Conservation (phyloP, 2,113 vertebrate species). For the Erpornis zantholeuca region DNA sequence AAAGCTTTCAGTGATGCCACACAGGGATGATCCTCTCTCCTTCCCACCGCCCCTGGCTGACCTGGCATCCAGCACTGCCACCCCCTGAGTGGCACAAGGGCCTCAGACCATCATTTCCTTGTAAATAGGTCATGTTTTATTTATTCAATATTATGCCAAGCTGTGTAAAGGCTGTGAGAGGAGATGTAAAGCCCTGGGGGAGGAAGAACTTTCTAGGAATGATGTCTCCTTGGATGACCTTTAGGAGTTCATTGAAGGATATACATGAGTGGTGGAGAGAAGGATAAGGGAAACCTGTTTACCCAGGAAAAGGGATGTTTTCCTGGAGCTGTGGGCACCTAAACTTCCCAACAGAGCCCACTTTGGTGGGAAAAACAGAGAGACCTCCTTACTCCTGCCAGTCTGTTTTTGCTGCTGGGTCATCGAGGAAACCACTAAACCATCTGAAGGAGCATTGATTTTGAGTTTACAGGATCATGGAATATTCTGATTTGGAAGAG, state of each 20-base stretch:
- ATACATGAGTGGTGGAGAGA: fast-evolving
- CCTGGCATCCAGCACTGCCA: not conserved
- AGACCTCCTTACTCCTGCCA: not conserved
- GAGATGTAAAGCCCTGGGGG: not conserved
- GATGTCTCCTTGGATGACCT: not conserved
- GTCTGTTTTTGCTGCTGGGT: not conserved
- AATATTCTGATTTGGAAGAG: not conserved
- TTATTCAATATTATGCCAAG: not conserved
- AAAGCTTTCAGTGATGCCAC: not conserved
- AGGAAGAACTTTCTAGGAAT: constrained; percentile 8
- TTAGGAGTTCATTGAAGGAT: not conserved
- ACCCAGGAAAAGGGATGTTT: not conserved
- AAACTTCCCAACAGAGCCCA: not conserved
- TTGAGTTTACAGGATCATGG: not conserved
- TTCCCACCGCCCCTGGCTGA: not conserved
- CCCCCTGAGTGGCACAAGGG: fast-evolving
- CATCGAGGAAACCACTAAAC: not conserved
- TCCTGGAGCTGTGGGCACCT: not conserved
- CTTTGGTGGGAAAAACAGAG: not conserved
- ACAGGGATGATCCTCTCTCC: not conserved
- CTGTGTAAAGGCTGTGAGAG: not conserved
- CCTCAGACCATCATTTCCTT: not conserved
- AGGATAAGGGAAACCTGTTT: not conserved
- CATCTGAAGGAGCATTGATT: not conserved
- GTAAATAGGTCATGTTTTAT: not conserved